phyloP scores from a whole-genome alignment of 2,888 invertebrate genomes.

The Germaria angustata region DNA sequence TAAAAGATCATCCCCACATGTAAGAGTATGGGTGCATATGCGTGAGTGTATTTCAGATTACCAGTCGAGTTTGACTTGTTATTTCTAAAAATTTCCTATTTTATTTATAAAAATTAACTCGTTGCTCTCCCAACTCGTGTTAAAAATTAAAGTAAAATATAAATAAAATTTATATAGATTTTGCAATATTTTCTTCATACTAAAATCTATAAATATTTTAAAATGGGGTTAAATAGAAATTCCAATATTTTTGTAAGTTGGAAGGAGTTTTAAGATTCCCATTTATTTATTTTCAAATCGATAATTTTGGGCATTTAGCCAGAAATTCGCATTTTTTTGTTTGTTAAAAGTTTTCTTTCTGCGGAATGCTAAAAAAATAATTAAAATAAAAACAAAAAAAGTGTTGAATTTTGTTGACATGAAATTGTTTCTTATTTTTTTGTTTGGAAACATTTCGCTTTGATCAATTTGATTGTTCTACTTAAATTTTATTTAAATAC shows the following conservation, averaged over 20 bases:
- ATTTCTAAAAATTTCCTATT: background rate
- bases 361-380: background rate
- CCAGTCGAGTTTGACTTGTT: background rate
- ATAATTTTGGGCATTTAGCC: conserved; percentile 40
- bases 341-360: background rate
- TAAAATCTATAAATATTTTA: conserved; percentile 2
- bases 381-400: background rate
- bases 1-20: too few species aligned
- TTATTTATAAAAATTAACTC: background rate
- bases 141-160: background rate
- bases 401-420: conserved; percentile 29
- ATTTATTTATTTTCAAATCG: background rate
- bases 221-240: conserved; percentile 12
- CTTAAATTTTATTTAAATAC: conserved; percentile 6
- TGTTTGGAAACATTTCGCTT: background rate
- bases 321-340: conserved; percentile 17
- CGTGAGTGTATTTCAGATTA: background rate
- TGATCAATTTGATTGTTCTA: conserved; percentile 19
- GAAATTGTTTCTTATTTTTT: background rate
- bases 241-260: background rate
- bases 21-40: too few species aligned
- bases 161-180: background rate
- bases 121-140: background rate
- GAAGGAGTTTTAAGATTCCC: conserved; percentile 11
- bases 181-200: background rate